Evolutionary conservation across 2,888 invertebrate species (phyloP).

Genomic region (Encarsia formosa): DNA sequence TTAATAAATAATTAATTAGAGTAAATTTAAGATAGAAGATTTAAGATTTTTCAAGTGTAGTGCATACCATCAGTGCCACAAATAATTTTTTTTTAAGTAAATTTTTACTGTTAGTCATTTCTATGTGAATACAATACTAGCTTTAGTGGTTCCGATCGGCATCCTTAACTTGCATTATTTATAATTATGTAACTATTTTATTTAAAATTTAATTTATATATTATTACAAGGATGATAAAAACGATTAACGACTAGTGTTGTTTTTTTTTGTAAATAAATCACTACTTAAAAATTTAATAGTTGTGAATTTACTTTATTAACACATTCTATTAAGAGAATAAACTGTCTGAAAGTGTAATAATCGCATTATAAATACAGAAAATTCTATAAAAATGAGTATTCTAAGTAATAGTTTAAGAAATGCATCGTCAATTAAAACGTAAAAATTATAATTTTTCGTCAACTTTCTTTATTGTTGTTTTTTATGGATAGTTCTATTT

Average conservation of each 20-base stretch:
- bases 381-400: conserved; percentile 19
- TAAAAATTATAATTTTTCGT: conserved; percentile 11
- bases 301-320: conserved; percentile 32
- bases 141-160: no score
- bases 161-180: no score
- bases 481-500: conserved; percentile 28
- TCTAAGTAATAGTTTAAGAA: conserved; percentile 16
- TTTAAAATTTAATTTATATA: no score
- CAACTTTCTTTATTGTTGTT: conserved; percentile 30
- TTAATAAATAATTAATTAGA: no score
- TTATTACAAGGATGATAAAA: no score
- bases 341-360: conserved; percentile 8
- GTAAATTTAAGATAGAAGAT: no score
- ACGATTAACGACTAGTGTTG: no score
- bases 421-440: conserved; percentile 14
- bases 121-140: conserved; percentile 25
- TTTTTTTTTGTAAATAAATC: conserved; percentile 38
- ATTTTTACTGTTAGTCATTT: no score
- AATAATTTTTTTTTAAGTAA: conserved; percentile 9
- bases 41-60: conserved; percentile 26
- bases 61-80: conserved; percentile 28
- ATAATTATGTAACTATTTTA: no score
- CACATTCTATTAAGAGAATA: conserved; percentile 12
- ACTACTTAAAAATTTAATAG: conserved; percentile 31
- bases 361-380: conserved; percentile 15